phyloP scores from a whole-genome alignment of 1,140 invertebrate species.

The Antheraea mylitta region DNA sequence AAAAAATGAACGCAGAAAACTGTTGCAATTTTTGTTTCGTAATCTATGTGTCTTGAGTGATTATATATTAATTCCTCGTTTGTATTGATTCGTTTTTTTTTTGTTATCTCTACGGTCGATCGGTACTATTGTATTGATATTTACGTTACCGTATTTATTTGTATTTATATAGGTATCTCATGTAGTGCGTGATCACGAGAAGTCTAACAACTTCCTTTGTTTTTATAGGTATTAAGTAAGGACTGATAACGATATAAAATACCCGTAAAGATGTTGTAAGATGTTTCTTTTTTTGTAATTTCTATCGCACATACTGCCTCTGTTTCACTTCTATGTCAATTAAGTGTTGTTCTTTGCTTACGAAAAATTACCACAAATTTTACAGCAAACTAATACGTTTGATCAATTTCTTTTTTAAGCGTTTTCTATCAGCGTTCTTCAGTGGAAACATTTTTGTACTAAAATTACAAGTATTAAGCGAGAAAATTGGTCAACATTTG shows the following conservation, averaged over 20 bases:
- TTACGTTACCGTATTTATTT: slow-evolving; percentile 60
- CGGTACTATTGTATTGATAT: slow-evolving; percentile 1
- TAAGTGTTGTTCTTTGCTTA: slow-evolving; percentile 14
- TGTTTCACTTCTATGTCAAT: slow-evolving; percentile 22
- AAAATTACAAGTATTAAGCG: too few relatives aligned
- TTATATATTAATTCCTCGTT: too few relatives aligned
- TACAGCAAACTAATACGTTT: background rate
- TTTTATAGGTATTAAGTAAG: slow-evolving; percentile 60
- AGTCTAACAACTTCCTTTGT: slow-evolving; percentile 5
- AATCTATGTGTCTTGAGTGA: background rate
- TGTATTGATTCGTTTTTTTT: background rate
- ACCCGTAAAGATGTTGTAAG: slow-evolving; percentile 23
- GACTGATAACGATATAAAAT: slow-evolving; percentile 60
- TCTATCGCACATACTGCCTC: background rate
- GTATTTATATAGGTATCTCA: slow-evolving; percentile 37
- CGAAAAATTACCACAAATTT: background rate
- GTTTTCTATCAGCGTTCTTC: too few relatives aligned
- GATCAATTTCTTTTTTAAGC: background rate
- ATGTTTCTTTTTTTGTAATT: background rate
- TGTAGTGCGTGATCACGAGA: slow-evolving; percentile 23
- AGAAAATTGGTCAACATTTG: background rate
- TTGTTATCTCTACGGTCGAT: background rate
- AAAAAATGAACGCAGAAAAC: too few relatives aligned
- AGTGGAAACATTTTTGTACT: too few relatives aligned
- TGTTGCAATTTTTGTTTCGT: too few relatives aligned